These are phyloP conservation scores for Theristus sp. DNA, from an alignment of 2,888 invertebrate species.

Conservation along the genomic window DNA sequence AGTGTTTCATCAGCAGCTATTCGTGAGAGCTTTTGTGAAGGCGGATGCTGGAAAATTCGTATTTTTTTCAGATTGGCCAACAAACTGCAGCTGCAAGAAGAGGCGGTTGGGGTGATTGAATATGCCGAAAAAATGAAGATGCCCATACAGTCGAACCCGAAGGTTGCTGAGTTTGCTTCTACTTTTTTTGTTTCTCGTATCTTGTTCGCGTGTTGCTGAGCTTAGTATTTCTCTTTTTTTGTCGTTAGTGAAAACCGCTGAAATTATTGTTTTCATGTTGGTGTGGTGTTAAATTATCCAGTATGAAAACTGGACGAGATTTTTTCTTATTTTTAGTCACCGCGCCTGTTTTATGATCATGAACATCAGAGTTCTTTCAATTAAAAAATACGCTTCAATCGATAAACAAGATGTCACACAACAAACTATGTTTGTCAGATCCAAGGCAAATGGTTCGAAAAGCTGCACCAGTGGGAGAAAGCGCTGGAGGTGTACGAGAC, in stretches of 20 bases:
- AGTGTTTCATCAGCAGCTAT: too few species aligned
- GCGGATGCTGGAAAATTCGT: too few species aligned
- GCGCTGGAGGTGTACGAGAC: slow-evolving; percentile 62
- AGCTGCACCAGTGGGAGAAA: slow-evolving; percentile 72
- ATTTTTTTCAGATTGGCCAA: slow-evolving; percentile 64
- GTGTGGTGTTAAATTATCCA: not conserved
- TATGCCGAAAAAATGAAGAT: slow-evolving; percentile 42
- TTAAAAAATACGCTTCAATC: too few species aligned
- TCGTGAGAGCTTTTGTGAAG: too few species aligned
- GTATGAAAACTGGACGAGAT: not conserved
- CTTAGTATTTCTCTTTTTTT: too few species aligned
- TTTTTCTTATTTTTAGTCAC: too few species aligned
- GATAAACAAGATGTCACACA: too few species aligned
- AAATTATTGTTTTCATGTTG: not conserved
- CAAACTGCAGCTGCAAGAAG: slow-evolving; percentile 91
- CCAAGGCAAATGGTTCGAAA: slow-evolving; percentile 89
- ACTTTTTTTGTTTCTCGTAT: not conserved
- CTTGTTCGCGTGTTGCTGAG: too few species aligned
- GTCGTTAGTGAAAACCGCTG: not conserved
- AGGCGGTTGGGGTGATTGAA: slow-evolving; percentile 72
- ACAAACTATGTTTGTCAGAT: too few species aligned
- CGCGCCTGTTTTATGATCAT: too few species aligned
- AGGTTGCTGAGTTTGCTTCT: slow-evolving; percentile 6
- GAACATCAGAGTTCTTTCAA: too few species aligned
- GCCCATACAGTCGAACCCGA: slow-evolving; percentile 6